Evolutionary conservation across 30 jellyfish, hydroid and myxozoan species (phyloP).

Genomic region (Aurelia sp.): DNA sequence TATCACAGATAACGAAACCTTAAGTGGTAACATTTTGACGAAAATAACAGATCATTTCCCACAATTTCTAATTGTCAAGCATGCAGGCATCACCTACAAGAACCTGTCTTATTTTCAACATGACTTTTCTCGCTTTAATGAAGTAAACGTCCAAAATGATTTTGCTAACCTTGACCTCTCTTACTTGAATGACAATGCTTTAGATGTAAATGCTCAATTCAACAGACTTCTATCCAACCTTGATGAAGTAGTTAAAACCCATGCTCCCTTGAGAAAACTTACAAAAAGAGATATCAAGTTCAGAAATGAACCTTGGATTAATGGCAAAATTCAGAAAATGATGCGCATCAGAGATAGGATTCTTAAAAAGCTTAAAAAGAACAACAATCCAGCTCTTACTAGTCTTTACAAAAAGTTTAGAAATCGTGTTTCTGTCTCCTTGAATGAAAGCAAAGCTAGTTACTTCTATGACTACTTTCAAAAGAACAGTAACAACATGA

Average conservation of each 20-base stretch:
- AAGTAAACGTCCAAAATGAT: conserved; percentile 32
- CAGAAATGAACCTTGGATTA: too few species aligned
- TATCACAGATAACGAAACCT: too few species aligned
- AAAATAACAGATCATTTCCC: not conserved
- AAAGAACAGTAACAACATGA: too few species aligned
- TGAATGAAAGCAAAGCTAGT: too few species aligned
- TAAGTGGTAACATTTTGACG: too few species aligned
- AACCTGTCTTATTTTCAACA: conserved; percentile 13
- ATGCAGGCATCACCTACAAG: conserved; percentile 24
- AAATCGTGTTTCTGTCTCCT: conserved; percentile 30
- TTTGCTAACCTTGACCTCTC: conserved; percentile 48
- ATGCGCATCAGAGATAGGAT: too few species aligned
- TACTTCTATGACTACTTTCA: too few species aligned
- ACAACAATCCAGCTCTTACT: conserved; percentile 31
- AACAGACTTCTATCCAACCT: conserved; percentile 55
- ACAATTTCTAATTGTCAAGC: conserved; percentile 17
- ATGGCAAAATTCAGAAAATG: too few species aligned
- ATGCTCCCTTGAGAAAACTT: conserved; percentile 49
- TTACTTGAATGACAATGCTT: conserved; percentile 10
- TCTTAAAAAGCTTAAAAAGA: conserved; percentile 1
- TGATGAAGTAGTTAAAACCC: conserved; percentile 41
- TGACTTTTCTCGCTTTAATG: conserved; percentile 10
- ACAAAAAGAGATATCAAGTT: conserved; percentile 27
- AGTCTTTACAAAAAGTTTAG: conserved; percentile 43
- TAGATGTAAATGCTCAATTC: conserved; percentile 46